phyloP scores from a whole-genome alignment of 2,797 vertebrate genomes.

The Malurus leucopterus region DNA sequence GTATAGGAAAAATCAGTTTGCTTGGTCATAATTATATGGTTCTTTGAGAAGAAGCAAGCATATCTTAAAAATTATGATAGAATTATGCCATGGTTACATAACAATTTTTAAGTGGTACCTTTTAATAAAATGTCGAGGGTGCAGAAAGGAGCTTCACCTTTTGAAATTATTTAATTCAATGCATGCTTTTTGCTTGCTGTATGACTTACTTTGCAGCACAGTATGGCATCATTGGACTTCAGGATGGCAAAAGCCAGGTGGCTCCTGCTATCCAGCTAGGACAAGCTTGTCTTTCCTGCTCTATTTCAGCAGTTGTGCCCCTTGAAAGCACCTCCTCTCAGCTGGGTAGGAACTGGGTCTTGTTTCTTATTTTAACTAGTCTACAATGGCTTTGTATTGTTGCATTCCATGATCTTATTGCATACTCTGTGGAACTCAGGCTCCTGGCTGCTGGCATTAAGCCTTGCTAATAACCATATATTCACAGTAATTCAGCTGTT shows the following conservation, averaged over 20 bases:
- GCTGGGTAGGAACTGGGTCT: neutral
- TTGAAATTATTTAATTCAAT: neutral
- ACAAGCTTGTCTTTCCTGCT: neutral
- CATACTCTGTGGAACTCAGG: neutral
- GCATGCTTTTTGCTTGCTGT: neutral
- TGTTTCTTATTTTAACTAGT: neutral
- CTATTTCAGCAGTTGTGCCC: neutral
- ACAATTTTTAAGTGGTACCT: neutral
- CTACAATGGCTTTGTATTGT: neutral
- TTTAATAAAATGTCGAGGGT: neutral
- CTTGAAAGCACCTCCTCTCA: neutral
- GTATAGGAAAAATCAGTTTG: neutral
- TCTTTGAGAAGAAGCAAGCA: constrained; percentile 3
- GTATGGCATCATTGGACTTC: neutral
- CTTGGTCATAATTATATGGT: constrained; percentile 30
- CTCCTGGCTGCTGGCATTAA: neutral
- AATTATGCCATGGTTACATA: constrained; percentile 25
- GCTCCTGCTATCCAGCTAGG: neutral
- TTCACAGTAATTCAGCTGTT: neutral
- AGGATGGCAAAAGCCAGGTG: neutral
- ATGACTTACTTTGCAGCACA: neutral
- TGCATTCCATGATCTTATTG: neutral
- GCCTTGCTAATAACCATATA: neutral
- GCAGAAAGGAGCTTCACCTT: neutral
- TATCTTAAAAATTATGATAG: neutral